Evolutionary conservation across 2,888 invertebrate genomes (phyloP).

Genomic region (Allophyes oxyacanthae): DNA sequence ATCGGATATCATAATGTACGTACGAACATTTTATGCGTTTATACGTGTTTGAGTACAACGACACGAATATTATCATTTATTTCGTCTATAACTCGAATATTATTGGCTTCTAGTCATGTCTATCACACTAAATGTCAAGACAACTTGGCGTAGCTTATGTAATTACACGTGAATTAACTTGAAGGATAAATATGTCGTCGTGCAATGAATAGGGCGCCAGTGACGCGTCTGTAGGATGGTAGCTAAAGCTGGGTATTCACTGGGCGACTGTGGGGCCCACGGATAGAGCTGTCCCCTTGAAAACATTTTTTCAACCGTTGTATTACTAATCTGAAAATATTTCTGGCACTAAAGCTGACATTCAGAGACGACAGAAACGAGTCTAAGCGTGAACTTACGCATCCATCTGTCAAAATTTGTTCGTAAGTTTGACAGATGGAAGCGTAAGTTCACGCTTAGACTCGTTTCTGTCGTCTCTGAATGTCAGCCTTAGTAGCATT

Average conservation of each 20-base stretch:
- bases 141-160: slow-evolving; percentile 8
- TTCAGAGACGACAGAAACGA: too few species aligned
- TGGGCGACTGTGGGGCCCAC: not conserved
- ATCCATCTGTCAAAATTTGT: too few species aligned
- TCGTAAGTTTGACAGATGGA: too few species aligned
- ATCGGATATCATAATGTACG: slow-evolving; percentile 32
- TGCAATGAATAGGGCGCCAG: not conserved
- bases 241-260: not conserved
- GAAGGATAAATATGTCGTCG: slow-evolving; percentile 34
- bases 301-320: too few species aligned
- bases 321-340: too few species aligned
- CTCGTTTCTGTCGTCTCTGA: too few species aligned
- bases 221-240: not conserved
- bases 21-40: slow-evolving; percentile 24
- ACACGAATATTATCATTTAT: slow-evolving; percentile 24
- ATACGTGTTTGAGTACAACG: slow-evolving; percentile 10
- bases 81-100: slow-evolving; percentile 20
- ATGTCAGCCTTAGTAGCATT: too few species aligned
- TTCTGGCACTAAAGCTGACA: too few species aligned
- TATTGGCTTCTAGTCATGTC: slow-evolving; percentile 13
- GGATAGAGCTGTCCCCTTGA: too few species aligned
- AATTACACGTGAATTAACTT: slow-evolving; percentile 17
- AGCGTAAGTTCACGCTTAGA: too few species aligned
- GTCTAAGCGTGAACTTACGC: too few species aligned
- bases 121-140: slow-evolving; percentile 18